Evolutionary conservation across 2,888 invertebrate genomes (phyloP).

Genomic region (Tethea ocularis): DNA sequence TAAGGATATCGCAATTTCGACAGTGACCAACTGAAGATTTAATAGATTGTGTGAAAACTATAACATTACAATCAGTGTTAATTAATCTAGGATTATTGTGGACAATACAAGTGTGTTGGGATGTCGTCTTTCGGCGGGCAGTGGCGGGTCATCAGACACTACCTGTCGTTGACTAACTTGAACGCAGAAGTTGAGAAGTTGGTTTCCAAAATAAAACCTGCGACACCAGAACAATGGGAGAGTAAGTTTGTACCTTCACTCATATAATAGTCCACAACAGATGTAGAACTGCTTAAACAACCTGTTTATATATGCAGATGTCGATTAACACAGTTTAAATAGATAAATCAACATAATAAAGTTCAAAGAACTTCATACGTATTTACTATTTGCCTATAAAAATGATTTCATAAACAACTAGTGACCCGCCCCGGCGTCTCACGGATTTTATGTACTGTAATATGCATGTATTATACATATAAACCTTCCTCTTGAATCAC

Average conservation of each 20-base stretch:
- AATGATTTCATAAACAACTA: too few species aligned
- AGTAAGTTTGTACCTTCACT: constrained; percentile 51
- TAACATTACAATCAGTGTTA: not conserved
- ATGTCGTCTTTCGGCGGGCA: constrained; percentile 75
- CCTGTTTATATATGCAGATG: too few species aligned
- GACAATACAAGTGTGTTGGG: not conserved
- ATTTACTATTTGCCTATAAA: too few species aligned
- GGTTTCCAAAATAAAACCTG: constrained; percentile 64
- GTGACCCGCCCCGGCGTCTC: too few species aligned
- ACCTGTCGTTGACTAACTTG: constrained; percentile 64
- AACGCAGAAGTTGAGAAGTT: constrained; percentile 70
- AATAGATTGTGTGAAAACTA: constrained; percentile 5
- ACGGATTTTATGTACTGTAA: too few species aligned
- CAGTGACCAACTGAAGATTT: not conserved
- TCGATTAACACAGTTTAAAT: too few species aligned
- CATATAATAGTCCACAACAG: not conserved
- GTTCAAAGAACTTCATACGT: too few species aligned
- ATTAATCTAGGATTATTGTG: not conserved
- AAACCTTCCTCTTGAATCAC: too few species aligned
- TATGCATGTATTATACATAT: too few species aligned
- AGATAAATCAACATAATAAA: too few species aligned
- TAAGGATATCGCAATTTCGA: not conserved
- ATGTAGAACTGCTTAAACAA: not conserved
- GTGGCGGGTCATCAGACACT: constrained; percentile 73
- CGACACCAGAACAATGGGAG: constrained; percentile 71